Percentiles rank a stretch among this genome's conserved stretches.
These are phyloP conservation scores for Barypeithes pellucidus DNA, from an alignment of 2,888 invertebrate species.

Conservation along the genomic window DNA sequence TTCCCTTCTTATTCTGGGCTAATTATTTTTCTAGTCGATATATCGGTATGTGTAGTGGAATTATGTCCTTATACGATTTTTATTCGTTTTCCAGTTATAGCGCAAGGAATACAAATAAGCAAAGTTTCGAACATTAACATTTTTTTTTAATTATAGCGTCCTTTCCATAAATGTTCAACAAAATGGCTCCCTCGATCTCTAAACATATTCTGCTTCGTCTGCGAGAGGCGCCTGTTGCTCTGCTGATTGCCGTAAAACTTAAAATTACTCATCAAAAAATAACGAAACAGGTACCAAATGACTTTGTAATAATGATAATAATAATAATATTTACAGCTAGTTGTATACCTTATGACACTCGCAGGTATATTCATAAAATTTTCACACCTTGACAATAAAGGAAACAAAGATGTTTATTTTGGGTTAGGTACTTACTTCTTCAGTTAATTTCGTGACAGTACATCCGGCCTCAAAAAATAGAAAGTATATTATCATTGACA, in stretches of 20 bases:
- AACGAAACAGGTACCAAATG: too few relatives aligned
- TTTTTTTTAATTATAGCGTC: too few relatives aligned
- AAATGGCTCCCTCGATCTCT: too few relatives aligned
- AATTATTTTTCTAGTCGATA: conserved; percentile 45
- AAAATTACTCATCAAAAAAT: too few relatives aligned
- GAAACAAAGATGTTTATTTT: conserved; percentile 38
- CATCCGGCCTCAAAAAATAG: conserved; percentile 32
- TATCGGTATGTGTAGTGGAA: conserved; percentile 8
- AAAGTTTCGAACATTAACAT: too few relatives aligned
- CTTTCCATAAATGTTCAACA: too few relatives aligned
- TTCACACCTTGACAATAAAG: conserved; percentile 44
- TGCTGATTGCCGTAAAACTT: too few relatives aligned
- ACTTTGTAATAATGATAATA: too few relatives aligned
- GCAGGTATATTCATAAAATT: conserved; percentile 33
- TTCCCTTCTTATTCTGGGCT: conserved; percentile 38
- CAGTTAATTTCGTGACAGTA: conserved; percentile 39
- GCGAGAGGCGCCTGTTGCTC: too few relatives aligned
- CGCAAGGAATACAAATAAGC: too few relatives aligned
- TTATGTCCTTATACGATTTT: too few relatives aligned
- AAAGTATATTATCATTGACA: background rate
- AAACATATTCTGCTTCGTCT: too few relatives aligned
- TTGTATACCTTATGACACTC: conserved; percentile 7
- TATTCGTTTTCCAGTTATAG: background rate
- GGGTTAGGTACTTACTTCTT: conserved; percentile 44
- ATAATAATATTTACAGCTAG: conserved; percentile 14